Evolutionary conservation across 1,140 invertebrate genomes (phyloP), one percentile per base, ranked within the genome.

Genomic region (Paraescarpia echinospica): DNA sequence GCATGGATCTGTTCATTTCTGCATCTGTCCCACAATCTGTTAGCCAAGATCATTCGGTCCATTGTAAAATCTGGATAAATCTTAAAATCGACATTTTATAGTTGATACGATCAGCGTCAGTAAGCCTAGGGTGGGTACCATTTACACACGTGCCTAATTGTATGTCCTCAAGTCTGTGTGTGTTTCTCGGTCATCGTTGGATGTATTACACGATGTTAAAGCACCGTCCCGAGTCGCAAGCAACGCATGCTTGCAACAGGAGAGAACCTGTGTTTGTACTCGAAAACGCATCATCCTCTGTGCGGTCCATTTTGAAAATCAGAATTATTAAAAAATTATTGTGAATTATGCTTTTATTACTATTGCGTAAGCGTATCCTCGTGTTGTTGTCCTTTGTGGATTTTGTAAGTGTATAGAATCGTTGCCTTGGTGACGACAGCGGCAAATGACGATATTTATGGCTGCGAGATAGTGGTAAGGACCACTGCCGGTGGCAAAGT

Each of bases 61-160:
- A 41, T 41, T 12, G 41, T 41, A 12, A 41, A 41, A 41, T 41
- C 41, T 41, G 41, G 41, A 41, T 41, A 41, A 41, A 41, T 77
- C 59, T 27, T 77, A n/a, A n/a, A n/a, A n/a, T 18, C 59, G 22
- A 77, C 59, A 27, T 18, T 77, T 77, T 77, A 2, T 77, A 77
- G 59, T 77, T 77, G 27, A 77, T 77, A 77, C 4, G 59, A 77
- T 27, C 59, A 18, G 59, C 59, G 59, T 77, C 59, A 31, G 59
- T 18, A 77, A 77, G 59, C 59, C 59, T 27, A 27, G 27, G 2
- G 27, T 6, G 59, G 12, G 59, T 77, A 77, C 59, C 2, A 77
- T 77, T 77, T 77, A 77, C 59, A 77, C 59, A 77, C 27, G 59
- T 77, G 59, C 59, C 59, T 77, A 77, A 77, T 77, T 77, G 59